These are phyloP conservation scores for Lumbricus terrestris DNA, from an alignment of 2,888 invertebrate genomes.

Conservation along the genomic window DNA sequence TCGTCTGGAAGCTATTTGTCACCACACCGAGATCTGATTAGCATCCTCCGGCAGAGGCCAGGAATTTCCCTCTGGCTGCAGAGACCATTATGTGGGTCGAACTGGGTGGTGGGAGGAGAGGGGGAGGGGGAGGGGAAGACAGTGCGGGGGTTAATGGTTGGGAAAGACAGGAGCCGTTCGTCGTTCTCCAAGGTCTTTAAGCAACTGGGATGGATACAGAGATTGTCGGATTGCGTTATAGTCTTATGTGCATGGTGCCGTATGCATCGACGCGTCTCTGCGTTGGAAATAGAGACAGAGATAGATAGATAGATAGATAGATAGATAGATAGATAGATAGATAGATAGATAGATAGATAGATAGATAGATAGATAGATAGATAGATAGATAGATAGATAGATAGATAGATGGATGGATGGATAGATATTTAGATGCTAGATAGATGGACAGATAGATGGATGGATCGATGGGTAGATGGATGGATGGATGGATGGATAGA, in stretches of 20 bases:
- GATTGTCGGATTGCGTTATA: neutral
- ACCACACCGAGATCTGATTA: constrained; percentile 3
- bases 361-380: neutral
- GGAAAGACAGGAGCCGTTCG: neutral
- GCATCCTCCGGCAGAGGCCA: neutral
- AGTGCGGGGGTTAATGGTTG: neutral
- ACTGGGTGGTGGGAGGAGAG: neutral
- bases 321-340: neutral
- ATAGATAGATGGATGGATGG: neutral
- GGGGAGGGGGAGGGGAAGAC: neutral
- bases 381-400: neutral
- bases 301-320: neutral
- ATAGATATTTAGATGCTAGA: too few relatives aligned
- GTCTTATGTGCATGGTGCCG: neutral
- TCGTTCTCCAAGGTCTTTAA: constrained; percentile 3
- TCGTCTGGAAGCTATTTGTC: neutral
- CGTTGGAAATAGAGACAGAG: neutral
- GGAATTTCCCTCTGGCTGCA: neutral
- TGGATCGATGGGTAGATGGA: too few relatives aligned
- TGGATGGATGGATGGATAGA: too few relatives aligned
- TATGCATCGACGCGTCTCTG: neutral
- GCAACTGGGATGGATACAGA: neutral
- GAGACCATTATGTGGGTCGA: neutral
- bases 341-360: neutral
- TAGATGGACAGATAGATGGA: too few relatives aligned